phyloP scores from a whole-genome alignment of 2,888 invertebrate species.

The Cheilosia urbana region DNA sequence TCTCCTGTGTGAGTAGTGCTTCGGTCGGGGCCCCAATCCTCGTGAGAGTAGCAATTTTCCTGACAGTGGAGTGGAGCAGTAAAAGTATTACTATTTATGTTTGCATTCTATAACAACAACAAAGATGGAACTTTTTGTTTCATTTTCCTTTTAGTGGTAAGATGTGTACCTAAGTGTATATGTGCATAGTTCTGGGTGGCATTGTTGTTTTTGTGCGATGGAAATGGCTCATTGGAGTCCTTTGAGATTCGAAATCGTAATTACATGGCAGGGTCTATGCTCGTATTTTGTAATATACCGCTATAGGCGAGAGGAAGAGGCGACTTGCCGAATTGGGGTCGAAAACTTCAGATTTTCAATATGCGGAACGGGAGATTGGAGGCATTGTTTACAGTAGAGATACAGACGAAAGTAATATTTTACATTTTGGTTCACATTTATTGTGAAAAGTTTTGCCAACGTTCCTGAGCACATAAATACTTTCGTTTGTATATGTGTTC shows the following conservation, averaged over 20 bases:
- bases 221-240: conserved; percentile 49
- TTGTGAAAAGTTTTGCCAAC: conserved; percentile 47
- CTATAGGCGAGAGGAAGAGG: neutral
- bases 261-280: conserved; percentile 21
- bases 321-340: neutral
- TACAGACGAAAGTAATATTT: conserved; percentile 34
- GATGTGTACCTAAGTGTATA: neutral
- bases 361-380: conserved; percentile 12
- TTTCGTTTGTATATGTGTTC: neutral
- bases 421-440: conserved; percentile 23
- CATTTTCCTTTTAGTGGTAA: conserved; percentile 42
- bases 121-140: conserved; percentile 35
- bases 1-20: neutral
- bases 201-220: conserved; percentile 34
- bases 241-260: conserved; percentile 64
- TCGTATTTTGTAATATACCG: conserved; percentile 16
- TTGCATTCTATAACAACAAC: conserved; percentile 51
- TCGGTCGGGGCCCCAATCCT: conserved; percentile 23
- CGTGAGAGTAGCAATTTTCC: conserved; percentile 44
- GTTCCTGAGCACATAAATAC: neutral
- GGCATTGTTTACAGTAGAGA: conserved; percentile 44
- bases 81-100: conserved; percentile 68
- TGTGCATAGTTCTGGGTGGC: conserved; percentile 2
- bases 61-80: conserved; percentile 45
- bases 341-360: conserved; percentile 56